Evolutionary conservation across 2,888 invertebrate genomes (phyloP), one percentile per base, ranked within the genome.

Genomic region (Aporophyla nigra): DNA sequence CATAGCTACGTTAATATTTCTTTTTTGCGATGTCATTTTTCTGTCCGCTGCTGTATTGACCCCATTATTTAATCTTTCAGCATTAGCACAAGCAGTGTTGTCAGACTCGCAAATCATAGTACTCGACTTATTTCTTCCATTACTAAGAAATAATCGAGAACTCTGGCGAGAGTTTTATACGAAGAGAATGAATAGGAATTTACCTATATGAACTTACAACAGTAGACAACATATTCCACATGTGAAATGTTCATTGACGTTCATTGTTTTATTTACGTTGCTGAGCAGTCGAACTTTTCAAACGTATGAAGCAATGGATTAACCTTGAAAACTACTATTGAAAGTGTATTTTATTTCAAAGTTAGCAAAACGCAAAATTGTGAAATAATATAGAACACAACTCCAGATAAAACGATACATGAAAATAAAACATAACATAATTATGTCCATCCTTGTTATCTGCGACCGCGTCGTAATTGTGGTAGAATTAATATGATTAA

Each of bases 141-240:
- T 58, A 51, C 27, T 49, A 1, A 62, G 56, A 19, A 27, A n/a
- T 68, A 76, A 77, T 63, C 43, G 68, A 9, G 19, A 43, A 51
- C 51, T 43, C 12, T 77, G 62, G 62, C 54, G 19, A 5, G 56
- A 76, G 5, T 76, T 16, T 76, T 76, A n/a, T 76, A 43, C 19
- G 33, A 74, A 76, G 10, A 70, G 16, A 71, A 68, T 24, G 24
- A 69, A 68, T 5, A 68, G 2, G 7, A 24, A 24, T 24, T 7
- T 12, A n/a, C 33, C n/a, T 46, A 24, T 53, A 21, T 33, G 33
- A 67, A 59, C 40, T 14, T 14, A 33, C 6, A 66, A n/a, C 7
- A 10, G 19, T 33, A n/a, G 5, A 43, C n/a, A 67, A 24, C 10
- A 24, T 43, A 7, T 9, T 43, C 10, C 10, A 9, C 43, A 43